These are phyloP conservation scores for Hofmannophila pseudospretella DNA, from an alignment of 2,888 invertebrate species.

Conservation along the genomic window DNA sequence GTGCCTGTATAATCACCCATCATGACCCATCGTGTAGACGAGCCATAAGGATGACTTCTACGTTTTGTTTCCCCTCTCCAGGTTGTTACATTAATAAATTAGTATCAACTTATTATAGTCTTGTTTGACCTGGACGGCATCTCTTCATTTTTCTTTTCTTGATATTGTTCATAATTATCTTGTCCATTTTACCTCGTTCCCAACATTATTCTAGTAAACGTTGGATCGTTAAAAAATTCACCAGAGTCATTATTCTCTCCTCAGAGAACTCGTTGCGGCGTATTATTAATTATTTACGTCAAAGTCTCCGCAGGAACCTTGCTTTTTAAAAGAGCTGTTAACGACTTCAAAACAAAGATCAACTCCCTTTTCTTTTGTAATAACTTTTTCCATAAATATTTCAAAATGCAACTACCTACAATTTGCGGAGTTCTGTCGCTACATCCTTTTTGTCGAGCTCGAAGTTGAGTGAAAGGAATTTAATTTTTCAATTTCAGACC, in stretches of 20 bases:
- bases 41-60: too few relatives aligned
- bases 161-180: conserved; percentile 16
- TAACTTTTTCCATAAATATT: conserved; percentile 4
- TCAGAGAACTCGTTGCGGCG: conserved; percentile 33
- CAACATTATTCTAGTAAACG: conserved; percentile 23
- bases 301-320: conserved; percentile 29
- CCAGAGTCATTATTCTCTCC: conserved; percentile 39
- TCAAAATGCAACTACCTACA: background rate
- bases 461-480: too few relatives aligned
- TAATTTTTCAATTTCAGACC: too few relatives aligned
- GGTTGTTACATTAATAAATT: too few relatives aligned
- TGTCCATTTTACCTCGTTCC: background rate
- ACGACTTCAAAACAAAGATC: conserved; percentile 33
- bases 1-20: too few relatives aligned
- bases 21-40: too few relatives aligned
- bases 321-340: conserved; percentile 39
- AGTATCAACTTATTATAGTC: too few relatives aligned
- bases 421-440: too few relatives aligned
- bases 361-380: conserved; percentile 7
- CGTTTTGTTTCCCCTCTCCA: too few relatives aligned
- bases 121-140: too few relatives aligned
- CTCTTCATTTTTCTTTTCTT: too few relatives aligned
- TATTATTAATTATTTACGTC: conserved; percentile 51
- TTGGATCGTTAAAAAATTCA: conserved; percentile 47
- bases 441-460: too few relatives aligned